Evolutionary conservation across 2,888 invertebrate species (phyloP), one percentile per base, ranked within the genome.

Genomic region (Penaeus monodon): DNA sequence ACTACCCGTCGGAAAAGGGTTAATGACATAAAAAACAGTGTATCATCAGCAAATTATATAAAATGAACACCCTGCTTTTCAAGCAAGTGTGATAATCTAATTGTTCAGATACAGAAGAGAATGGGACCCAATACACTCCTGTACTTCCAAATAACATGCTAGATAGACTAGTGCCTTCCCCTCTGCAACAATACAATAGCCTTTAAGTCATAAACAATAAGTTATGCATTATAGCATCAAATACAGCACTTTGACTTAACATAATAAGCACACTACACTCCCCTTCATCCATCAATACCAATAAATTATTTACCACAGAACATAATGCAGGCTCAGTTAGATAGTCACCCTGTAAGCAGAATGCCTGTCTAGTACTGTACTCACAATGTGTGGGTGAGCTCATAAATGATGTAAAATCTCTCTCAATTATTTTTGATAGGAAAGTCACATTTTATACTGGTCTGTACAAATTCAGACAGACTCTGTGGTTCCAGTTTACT

Each of bases 1-100:
- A n/a, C n/a, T n/a, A n/a, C n/a, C n/a, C n/a, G n/a, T n/a, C n/a
- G n/a, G n/a, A n/a, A n/a, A n/a, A n/a, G n/a, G n/a, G n/a, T n/a
- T n/a, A 83, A 0, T 49, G 83, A 76, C 64, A 83, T 57, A 27
- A 76, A 73, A 57, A 83, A 83, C 49, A 49, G 81, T 17, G 81
- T 70, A 68, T 81, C 68, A 33, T 81, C 68, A 14, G 70, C 70
- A 81, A 81, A 70, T 29, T 38, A 63, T 44, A 70, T 81, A 63
- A 70, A 81, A 7, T 68, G 24, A n/a, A 81, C 81, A n/a, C 68
- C 81, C 38, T 81, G 44, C 44, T 44, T n/a, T 57, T 29, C 33
- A 17, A 81, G 73, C n/a, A 81, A 7, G 14, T 44, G 24, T 24
- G 81, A 81, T 24, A 81, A 68, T 44, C 49, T 27, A 68, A 49